A percentile compares a stretch with the other conserved stretches of the same genome.
Conservation (phyloP, 2,797 vertebrate species). For the Varecia variegata region DNA sequence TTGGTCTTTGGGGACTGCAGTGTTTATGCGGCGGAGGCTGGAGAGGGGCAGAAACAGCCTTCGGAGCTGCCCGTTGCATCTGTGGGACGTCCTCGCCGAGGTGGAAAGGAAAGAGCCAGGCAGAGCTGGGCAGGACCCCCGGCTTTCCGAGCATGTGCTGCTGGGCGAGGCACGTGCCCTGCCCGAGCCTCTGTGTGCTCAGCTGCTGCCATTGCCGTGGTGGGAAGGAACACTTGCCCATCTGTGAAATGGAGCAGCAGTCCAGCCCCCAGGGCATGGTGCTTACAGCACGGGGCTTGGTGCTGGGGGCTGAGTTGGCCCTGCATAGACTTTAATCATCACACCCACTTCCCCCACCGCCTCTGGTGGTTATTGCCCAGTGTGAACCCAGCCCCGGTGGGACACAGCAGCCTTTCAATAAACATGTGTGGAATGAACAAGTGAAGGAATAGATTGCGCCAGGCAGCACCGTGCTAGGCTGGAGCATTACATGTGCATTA, state of each 20-base stretch:
- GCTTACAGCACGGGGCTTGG: background rate
- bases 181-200: background rate
- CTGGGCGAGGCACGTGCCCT: rapidly evolving
- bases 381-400: background rate
- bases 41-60: background rate
- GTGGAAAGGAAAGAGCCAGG: background rate
- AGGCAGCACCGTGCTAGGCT: rapidly evolving
- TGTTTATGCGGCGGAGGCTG: background rate
- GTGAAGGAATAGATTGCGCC: background rate
- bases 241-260: background rate
- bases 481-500: rapidly evolving
- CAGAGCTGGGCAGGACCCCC: background rate
- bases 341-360: too few species aligned
- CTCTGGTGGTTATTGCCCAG: rapidly evolving
- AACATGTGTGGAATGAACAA: background rate
- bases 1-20: background rate
- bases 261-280: rapidly evolving
- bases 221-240: background rate
- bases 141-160: rapidly evolving
- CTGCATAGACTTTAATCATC: rapidly evolving
- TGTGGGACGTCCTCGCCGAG: rapidly evolving
- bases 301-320: background rate
- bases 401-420: background rate
- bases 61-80: background rate
- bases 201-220: too few species aligned